Evolutionary conservation across 2,113 vertebrate genomes (phyloP), one percentile per base, ranked within the genome.

Genomic region (Saimiri boliviensis): DNA sequence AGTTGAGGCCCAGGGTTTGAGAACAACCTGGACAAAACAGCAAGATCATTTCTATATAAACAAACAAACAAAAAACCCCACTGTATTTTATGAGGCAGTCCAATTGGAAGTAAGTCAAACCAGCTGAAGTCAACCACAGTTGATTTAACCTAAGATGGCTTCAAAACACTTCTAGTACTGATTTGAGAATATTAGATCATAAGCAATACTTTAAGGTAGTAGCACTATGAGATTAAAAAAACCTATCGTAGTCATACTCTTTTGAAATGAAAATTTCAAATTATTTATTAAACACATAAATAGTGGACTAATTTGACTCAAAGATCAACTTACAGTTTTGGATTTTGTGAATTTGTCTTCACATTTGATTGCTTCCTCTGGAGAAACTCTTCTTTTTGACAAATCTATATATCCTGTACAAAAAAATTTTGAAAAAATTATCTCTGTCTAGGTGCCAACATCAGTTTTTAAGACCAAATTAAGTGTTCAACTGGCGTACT

Each of bases 301-400:
- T 0, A 81, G 25, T 84, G 32, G 8, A 89, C 20, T 74, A 54
- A 71, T 85, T 2, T 82, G 49, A 83, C 52, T 81, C 11, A 77
- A 94, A 95, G 92, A 20, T 42, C 23, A 90, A 98, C 99, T 99
- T 98, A 99, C 99, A 96, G 99, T 99, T 99, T 99, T 99, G 27
- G 99, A 99, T 98, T 99, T 99, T 98, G 99, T 99, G 98, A 99
- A 99, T 98, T 99, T 99, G 97, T 99, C 99, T 98, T 99, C 99
- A 98, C 99, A 99, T 98, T 99, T 99, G 97, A 99, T 99, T 95
- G 99, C 99, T 97, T 99, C 99, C 96, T 99, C 99, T 97, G 99
- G 99, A 86, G 99, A 99, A 98, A 99, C 99, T 99, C 99, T 99
- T 99, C 99, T 99, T 99, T 99, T 99, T 86, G 99, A 99, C 98